Base-by-base conservation (phyloP, 1,140 invertebrate genomes). In the Drosophila santomea region DNA sequence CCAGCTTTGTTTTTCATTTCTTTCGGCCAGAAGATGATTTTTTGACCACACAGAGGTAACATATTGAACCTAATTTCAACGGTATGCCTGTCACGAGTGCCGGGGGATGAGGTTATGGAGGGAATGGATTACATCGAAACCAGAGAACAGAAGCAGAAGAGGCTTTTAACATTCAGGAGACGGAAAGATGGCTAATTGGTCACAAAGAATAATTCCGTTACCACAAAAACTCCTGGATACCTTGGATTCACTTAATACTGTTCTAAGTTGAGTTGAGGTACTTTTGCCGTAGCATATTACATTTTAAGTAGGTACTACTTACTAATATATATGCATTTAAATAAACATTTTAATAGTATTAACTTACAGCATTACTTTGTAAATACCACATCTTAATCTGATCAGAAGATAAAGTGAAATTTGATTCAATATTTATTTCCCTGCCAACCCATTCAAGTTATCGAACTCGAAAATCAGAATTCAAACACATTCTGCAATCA, bases 381-480 rank as follows among this genome's bases (percentile, higher is more conserved):
- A 15, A 17, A 15, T 15, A 43, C 41, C 3, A 8, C 41, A 15
- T 15, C 2, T 17, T 8, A 8, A 7, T 15, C 2, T 8, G 3
- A 8, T 8, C n/a, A 2, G 41, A 17, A n/a, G 7, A 38, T 5
- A 4, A 57, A 61, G 11, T 20, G 28, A 38, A 10, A 61, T 39
- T 57, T 25, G 20, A 63, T 44, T 38, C 25, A 25, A 47, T 32
- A 17, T 45, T 20, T 58, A 6, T 3, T 10, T 32, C 5, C 4
- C 3, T 4, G 32, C 6, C 15, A 38, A n/a, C 6, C 36, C 54
- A 41, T 59, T 62, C 14, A 23, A 28, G 54, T 25, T 14, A 10
- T 15, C 12, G 43, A 20, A 47, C 47, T 47, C 32, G 39, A 11
- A 32, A 69, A 67, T 68, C 62, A 55, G 66, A 67, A 67, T 55